These are phyloP conservation scores for Abrostola triplasia DNA, from an alignment of 2,888 invertebrate species.

Conservation along the genomic window DNA sequence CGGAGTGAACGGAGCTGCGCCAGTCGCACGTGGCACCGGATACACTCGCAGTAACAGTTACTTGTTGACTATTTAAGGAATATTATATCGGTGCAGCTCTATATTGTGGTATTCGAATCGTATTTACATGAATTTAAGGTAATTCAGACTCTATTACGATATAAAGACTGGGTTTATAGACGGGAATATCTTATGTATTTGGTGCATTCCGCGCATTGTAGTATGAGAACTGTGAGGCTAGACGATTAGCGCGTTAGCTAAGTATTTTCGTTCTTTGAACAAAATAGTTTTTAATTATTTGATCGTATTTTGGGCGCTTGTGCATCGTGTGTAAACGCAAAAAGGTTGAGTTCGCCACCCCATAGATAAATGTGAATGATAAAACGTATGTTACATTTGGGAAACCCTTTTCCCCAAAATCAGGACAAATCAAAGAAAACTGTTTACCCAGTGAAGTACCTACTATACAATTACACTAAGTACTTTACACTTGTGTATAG, in stretches of 20 bases:
- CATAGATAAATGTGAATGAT: too few species aligned
- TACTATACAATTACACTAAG: background rate
- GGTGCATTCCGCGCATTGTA: too few species aligned
- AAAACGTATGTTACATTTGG: too few species aligned
- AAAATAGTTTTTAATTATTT: too few species aligned
- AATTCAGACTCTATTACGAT: background rate
- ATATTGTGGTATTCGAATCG: background rate
- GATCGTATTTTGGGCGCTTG: too few species aligned
- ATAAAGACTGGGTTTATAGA: background rate
- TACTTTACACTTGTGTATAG: background rate
- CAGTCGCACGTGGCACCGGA: conserved; percentile 56
- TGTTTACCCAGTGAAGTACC: background rate
- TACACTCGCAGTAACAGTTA: conserved; percentile 45
- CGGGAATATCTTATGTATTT: too few species aligned
- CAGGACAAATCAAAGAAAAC: background rate
- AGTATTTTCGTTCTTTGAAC: too few species aligned
- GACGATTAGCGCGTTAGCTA: too few species aligned
- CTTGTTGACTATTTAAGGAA: conserved; percentile 44
- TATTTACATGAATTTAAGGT: background rate
- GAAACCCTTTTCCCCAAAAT: too few species aligned
- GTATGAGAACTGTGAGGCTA: too few species aligned
- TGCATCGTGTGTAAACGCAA: too few species aligned
- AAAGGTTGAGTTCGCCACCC: too few species aligned
- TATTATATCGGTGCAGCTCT: conserved; percentile 18
- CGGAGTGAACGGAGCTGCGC: conserved; percentile 30